phyloP scores from a whole-genome alignment of 2,888 invertebrate species.

The Melinaea menophilus region DNA sequence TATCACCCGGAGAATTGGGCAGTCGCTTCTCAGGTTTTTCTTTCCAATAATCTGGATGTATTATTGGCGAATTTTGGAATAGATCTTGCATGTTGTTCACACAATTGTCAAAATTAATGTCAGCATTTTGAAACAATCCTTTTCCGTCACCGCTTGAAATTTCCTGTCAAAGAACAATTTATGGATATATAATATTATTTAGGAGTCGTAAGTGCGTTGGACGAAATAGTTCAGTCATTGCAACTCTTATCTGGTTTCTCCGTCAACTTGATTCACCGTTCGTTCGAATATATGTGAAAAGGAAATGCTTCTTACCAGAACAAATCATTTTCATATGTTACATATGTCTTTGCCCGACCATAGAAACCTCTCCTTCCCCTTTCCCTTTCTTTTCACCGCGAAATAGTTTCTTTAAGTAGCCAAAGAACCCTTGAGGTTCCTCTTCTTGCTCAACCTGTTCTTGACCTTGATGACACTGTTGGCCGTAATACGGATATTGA shows the following conservation, averaged over 20 bases:
- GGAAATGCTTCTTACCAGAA: conserved; percentile 29
- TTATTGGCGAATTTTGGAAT: conserved; percentile 53
- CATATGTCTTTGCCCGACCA: conserved; percentile 32
- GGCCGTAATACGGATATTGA: conserved; percentile 17
- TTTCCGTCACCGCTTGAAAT: conserved; percentile 43
- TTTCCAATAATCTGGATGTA: conserved; percentile 63
- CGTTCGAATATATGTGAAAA: background rate
- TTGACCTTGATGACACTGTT: conserved; percentile 20
- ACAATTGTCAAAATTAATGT: conserved; percentile 20
- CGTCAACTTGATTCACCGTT: conserved; percentile 9
- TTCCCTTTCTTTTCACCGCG: conserved; percentile 44
- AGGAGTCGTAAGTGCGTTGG: conserved; percentile 59
- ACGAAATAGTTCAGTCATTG: conserved; percentile 46
- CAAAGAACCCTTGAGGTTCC: conserved; percentile 45
- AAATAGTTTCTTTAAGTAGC: conserved; percentile 54
- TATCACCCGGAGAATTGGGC: conserved; percentile 29
- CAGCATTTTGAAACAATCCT: conserved; percentile 41
- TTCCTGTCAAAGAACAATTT: conserved; percentile 63
- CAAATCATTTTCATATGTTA: conserved; percentile 11
- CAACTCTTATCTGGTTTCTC: conserved; percentile 8
- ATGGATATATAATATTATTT: conserved; percentile 33
- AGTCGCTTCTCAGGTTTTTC: conserved; percentile 43
- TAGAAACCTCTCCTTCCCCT: conserved; percentile 43
- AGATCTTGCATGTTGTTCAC: conserved; percentile 43
- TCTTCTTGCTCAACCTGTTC: conserved; percentile 36